Evolutionary conservation across 1,140 invertebrate genomes (phyloP).

Genomic region (Arion vulgaris): DNA sequence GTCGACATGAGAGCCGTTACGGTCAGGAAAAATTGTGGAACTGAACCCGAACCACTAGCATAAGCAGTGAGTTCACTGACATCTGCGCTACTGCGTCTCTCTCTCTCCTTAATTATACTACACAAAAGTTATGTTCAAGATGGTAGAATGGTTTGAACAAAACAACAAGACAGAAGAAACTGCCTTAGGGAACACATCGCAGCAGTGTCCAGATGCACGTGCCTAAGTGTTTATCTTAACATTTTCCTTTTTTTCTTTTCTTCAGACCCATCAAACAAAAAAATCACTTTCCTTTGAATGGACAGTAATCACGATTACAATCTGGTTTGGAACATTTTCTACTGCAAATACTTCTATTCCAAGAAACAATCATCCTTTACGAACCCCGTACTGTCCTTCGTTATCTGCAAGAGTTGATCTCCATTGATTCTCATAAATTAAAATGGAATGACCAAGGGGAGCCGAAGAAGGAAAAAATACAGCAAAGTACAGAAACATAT

Average conservation of each 20-base stretch:
- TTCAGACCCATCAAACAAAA: not conserved
- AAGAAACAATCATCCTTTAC: conserved; percentile 30
- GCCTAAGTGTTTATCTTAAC: conserved; percentile 5
- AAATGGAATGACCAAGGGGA: not conserved
- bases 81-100: too few species aligned
- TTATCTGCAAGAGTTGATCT: not conserved
- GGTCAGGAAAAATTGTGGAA: too few species aligned
- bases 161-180: not conserved
- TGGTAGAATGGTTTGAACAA: not conserved
- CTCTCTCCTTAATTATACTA: not conserved
- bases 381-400: not conserved
- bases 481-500: too few species aligned
- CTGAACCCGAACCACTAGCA: too few species aligned
- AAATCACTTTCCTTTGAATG: conserved; percentile 14
- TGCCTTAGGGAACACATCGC: not conserved
- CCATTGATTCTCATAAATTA: not conserved
- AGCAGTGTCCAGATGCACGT: not conserved
- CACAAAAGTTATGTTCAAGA: not conserved
- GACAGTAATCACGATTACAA: conserved; percentile 20
- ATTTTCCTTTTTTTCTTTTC: not conserved
- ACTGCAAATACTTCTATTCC: conserved; percentile 3
- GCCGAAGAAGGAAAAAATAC: not conserved
- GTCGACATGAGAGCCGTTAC: too few species aligned
- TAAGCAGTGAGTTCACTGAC: too few species aligned
- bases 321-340: not conserved